Evolutionary conservation across 1,140 invertebrate genomes (phyloP).

Genomic region (Zaprionus davidi): DNA sequence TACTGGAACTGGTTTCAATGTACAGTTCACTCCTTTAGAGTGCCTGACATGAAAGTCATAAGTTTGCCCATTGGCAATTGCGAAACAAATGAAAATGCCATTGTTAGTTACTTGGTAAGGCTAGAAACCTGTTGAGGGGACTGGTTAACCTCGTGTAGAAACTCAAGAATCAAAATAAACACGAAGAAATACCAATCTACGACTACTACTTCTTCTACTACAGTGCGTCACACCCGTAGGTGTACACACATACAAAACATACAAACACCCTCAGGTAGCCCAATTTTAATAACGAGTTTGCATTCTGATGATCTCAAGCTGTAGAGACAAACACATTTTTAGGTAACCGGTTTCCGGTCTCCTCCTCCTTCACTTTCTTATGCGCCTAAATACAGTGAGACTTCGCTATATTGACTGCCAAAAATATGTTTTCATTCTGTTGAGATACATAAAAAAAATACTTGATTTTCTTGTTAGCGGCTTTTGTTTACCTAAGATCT

Average conservation of each 20-base stretch:
- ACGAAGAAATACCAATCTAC: conserved; percentile 28
- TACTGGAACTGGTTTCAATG: conserved; percentile 20
- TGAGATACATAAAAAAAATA: background rate
- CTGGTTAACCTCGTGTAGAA: conserved; percentile 50
- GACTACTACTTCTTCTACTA: background rate
- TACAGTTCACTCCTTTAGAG: conserved; percentile 14
- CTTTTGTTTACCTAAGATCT: background rate
- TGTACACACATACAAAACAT: background rate
- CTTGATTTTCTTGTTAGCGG: background rate
- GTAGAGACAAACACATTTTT: conserved; percentile 16
- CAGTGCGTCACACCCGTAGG: conserved; percentile 32
- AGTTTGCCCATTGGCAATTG: conserved; percentile 53
- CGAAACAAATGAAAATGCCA: conserved; percentile 57
- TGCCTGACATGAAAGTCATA: conserved; percentile 8
- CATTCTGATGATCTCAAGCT: conserved; percentile 56
- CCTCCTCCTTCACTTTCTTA: conserved; percentile 41
- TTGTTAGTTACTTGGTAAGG: conserved; percentile 26
- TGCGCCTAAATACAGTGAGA: conserved; percentile 23
- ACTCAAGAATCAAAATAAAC: conserved; percentile 55
- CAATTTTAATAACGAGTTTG: conserved; percentile 69
- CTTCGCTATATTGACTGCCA: background rate
- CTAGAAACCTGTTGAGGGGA: conserved; percentile 60
- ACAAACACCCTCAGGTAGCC: conserved; percentile 25
- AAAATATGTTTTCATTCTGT: background rate
- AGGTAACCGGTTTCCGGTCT: conserved; percentile 49